These are phyloP conservation scores for Montipora efflorescens DNA, from an alignment of 64 coral and sea anemone genomes.

Conservation along the genomic window DNA sequence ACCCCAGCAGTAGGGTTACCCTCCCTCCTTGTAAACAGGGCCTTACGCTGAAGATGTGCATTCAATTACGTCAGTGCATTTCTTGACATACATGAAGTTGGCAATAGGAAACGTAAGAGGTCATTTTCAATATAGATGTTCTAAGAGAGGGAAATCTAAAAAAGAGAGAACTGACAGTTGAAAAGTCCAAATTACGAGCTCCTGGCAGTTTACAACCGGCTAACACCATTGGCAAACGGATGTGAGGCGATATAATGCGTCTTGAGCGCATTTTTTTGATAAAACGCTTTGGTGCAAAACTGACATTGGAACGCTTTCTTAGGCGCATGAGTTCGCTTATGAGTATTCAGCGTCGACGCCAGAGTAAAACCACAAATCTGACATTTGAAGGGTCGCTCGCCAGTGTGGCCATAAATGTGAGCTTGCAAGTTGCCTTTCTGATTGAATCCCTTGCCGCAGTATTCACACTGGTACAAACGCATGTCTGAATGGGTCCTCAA, in stretches of 20 bases:
- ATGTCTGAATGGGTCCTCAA: slow-evolving; percentile 63
- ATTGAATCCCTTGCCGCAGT: slow-evolving; percentile 74
- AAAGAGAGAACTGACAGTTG: too few species aligned
- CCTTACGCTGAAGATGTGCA: too few species aligned
- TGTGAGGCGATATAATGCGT: slow-evolving; percentile 71
- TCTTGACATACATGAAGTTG: too few species aligned
- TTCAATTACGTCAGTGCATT: too few species aligned
- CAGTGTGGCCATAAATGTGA: slow-evolving; percentile 75
- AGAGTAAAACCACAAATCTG: slow-evolving; percentile 75
- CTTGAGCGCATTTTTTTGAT: slow-evolving; percentile 75
- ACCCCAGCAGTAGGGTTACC: too few species aligned
- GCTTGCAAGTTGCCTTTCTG: slow-evolving; percentile 76
- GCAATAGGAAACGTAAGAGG: too few species aligned
- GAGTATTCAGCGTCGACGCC: slow-evolving; percentile 70
- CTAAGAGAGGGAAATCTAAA: too few species aligned
- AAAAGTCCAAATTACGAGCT: too few species aligned
- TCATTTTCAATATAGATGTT: too few species aligned
- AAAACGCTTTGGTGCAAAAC: slow-evolving; percentile 76
- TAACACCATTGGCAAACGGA: slow-evolving; percentile 71
- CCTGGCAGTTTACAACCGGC: slow-evolving; percentile 4
- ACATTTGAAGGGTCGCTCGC: slow-evolving; percentile 68
- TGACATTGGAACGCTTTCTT: slow-evolving; percentile 75
- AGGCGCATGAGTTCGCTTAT: slow-evolving; percentile 68
- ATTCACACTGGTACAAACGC: slow-evolving; percentile 65
- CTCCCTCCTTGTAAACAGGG: too few species aligned